These are phyloP conservation scores for Cotesia congregata DNA, from an alignment of 2,888 invertebrate genomes.

Conservation along the genomic window DNA sequence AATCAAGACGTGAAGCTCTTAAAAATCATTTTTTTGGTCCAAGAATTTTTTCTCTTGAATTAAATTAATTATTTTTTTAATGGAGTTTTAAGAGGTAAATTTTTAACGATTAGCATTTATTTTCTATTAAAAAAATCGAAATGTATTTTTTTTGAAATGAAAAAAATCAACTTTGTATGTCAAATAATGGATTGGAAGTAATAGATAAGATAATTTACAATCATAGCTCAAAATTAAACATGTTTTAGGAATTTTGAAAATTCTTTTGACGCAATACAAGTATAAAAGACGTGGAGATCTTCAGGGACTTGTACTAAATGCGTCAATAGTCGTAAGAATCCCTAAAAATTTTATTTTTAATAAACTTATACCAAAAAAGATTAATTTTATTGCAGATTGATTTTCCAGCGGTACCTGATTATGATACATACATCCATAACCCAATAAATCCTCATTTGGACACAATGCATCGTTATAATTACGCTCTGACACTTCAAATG, in stretches of 20 bases:
- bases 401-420: slow-evolving; percentile 53
- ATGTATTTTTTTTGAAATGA: background rate
- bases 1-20: too few relatives aligned
- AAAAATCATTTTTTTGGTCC: too few relatives aligned
- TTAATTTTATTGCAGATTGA: slow-evolving; percentile 48
- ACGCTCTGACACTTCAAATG: slow-evolving; percentile 74
- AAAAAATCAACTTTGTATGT: background rate
- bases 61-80: too few relatives aligned
- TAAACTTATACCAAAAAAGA: too few relatives aligned
- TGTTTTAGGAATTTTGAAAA: slow-evolving; percentile 39
- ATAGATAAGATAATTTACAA: background rate
- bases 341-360: too few relatives aligned
- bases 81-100: too few relatives aligned
- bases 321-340: slow-evolving; percentile 54
- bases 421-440: slow-evolving; percentile 70
- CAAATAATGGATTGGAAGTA: background rate
- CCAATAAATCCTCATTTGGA: slow-evolving; percentile 74
- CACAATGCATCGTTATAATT: slow-evolving; percentile 78
- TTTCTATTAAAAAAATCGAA: background rate
- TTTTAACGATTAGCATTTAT: too few relatives aligned
- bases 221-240: too few relatives aligned
- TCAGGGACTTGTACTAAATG: slow-evolving; percentile 55
- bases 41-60: too few relatives aligned
- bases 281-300: slow-evolving; percentile 59
- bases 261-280: slow-evolving; percentile 56